Conservation (phyloP, 2,797 vertebrate genomes). For the Halcyon smyrnensis region DNA sequence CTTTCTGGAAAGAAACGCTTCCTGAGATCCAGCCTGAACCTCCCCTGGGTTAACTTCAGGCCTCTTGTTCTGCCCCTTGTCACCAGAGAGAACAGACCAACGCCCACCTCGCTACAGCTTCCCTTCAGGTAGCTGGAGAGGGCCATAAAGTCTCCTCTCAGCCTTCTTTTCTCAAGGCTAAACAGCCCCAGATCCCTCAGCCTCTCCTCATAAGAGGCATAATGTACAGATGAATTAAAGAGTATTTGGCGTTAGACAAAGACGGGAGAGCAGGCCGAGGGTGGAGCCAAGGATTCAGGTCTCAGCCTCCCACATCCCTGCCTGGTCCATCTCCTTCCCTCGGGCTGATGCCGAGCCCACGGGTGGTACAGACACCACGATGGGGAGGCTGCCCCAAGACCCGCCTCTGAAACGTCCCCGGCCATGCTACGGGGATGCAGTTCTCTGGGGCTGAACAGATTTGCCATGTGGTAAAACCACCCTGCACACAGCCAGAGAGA, state of each 20-base stretch:
- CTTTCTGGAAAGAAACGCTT: no score
- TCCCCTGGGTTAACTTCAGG: no score
- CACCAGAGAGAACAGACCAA: no score
- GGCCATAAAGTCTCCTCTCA: no score
- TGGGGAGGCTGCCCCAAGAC: not conserved
- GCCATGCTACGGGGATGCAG: rapidly evolving
- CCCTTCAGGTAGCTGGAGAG: no score
- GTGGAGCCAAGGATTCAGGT: not conserved
- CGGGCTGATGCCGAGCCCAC: rapidly evolving
- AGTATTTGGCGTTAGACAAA: not conserved
- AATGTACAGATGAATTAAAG: not conserved
- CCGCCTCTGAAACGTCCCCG: rapidly evolving
- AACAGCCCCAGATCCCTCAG: no score
- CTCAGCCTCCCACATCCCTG: not conserved
- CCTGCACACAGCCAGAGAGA: rapidly evolving
- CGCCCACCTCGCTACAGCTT: no score
- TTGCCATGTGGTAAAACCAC: rapidly evolving
- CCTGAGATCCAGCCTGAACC: no score
- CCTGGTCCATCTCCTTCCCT: not conserved
- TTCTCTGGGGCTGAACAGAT: rapidly evolving
- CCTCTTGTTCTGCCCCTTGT: no score
- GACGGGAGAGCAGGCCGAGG: not conserved
- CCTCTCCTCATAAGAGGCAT: no score
- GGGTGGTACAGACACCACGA: rapidly evolving
- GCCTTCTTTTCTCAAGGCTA: no score